phyloP scores from a whole-genome alignment of 1,140 invertebrate genomes.

The Musca vetustissima region DNA sequence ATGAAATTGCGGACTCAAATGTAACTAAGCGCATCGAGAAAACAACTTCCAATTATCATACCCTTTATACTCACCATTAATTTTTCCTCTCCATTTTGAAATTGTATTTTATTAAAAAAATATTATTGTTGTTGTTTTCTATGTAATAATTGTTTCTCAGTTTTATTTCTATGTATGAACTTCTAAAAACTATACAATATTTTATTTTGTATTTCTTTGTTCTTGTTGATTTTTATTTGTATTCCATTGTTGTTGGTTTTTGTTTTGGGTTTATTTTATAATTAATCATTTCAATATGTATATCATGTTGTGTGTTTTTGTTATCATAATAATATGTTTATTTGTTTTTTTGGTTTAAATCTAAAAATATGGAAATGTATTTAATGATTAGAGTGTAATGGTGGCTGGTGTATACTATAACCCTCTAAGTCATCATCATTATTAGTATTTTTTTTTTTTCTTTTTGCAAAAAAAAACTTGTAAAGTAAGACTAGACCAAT shows the following conservation, averaged over 20 bases:
- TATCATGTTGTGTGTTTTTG: conserved; percentile 1
- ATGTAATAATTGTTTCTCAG: conserved; percentile 15
- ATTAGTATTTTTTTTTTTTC: not conserved
- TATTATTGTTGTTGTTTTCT: conserved; percentile 5
- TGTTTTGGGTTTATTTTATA: conserved; percentile 8
- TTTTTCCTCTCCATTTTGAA: too few relatives aligned
- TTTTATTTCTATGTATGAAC: conserved; percentile 20
- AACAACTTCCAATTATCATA: too few relatives aligned
- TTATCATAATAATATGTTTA: not conserved
- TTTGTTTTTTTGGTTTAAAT: conserved; percentile 17
- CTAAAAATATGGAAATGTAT: conserved; percentile 8
- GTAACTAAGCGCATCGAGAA: too few relatives aligned
- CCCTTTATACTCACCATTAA: too few relatives aligned
- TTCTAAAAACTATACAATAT: conserved; percentile 25
- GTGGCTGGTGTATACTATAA: not conserved
- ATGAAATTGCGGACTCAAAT: too few relatives aligned
- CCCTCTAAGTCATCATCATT: not conserved
- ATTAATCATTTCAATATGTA: conserved; percentile 13
- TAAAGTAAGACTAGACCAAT: too few relatives aligned
- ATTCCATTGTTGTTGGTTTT: too few relatives aligned
- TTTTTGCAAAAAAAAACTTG: not conserved
- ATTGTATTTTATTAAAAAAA: not conserved
- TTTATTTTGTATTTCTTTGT: conserved; percentile 1
- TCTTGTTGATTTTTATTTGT: conserved; percentile 4
- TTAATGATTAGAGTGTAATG: not conserved